Evolutionary conservation across 2,797 vertebrate genomes (phyloP).

Genomic region (Chelmon rostratus): DNA sequence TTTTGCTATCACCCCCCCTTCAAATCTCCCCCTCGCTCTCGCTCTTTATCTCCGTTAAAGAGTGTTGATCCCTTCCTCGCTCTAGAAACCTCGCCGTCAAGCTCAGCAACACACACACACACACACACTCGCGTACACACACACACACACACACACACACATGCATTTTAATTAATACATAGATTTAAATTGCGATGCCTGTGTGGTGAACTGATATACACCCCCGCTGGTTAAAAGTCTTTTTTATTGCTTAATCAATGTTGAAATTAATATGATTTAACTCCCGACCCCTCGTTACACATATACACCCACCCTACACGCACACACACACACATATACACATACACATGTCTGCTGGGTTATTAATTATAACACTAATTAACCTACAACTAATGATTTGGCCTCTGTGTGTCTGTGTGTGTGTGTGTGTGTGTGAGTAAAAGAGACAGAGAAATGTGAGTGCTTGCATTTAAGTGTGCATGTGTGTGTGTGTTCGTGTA

Average conservation of each 20-base stretch:
- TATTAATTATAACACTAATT: slow-evolving; percentile 85
- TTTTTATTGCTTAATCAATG: slow-evolving; percentile 88
- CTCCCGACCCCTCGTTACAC: slow-evolving; percentile 78
- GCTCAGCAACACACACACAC: slow-evolving; percentile 49
- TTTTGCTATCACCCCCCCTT: slow-evolving; percentile 65
- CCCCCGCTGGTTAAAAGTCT: slow-evolving; percentile 82
- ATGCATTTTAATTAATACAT: slow-evolving; percentile 80
- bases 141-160: slow-evolving; percentile 49
- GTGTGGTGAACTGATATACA: slow-evolving; percentile 81
- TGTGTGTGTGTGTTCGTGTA: slow-evolving; percentile 68
- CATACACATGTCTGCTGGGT: slow-evolving; percentile 65
- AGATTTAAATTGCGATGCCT: slow-evolving; percentile 79
- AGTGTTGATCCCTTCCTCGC: slow-evolving; percentile 76
- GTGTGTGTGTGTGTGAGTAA: slow-evolving; percentile 26
- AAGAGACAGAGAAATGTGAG: slow-evolving; percentile 52
- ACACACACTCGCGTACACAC: slow-evolving; percentile 50
- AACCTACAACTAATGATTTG: slow-evolving; percentile 83
- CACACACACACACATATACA: slow-evolving; percentile 35
- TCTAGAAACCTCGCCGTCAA: slow-evolving; percentile 62
- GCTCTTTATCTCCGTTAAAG: slow-evolving; percentile 69
- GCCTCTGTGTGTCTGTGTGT: slow-evolving; percentile 54
- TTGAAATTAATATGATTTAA: slow-evolving; percentile 86
- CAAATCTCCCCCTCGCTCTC: slow-evolving; percentile 37
- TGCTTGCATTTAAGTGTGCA: slow-evolving; percentile 36
- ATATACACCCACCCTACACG: slow-evolving; percentile 40